Evolutionary conservation across 2,888 invertebrate genomes (phyloP).

Genomic region (Leptinotarsa rubiginosa): DNA sequence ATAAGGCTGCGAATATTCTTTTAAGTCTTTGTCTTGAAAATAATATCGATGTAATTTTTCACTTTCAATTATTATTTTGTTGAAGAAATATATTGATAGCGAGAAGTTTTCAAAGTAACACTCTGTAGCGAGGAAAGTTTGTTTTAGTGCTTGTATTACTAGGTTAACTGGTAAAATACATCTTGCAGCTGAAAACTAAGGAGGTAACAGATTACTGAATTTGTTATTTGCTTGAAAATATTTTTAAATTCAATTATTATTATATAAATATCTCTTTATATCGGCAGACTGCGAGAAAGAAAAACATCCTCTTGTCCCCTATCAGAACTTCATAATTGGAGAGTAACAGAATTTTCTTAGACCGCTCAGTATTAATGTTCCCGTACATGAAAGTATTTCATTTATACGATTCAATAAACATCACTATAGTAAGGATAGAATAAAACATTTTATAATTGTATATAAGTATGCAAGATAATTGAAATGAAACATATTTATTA

Average conservation of each 20-base stretch:
- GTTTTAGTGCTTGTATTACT: neutral
- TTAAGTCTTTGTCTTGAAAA: no score
- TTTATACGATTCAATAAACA: constrained; percentile 46
- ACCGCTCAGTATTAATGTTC: constrained; percentile 43
- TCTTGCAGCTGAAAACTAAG: neutral
- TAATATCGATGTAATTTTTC: no score
- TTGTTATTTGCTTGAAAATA: no score
- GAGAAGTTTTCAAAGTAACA: no score
- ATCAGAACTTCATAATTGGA: neutral
- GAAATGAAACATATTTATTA: constrained; percentile 39
- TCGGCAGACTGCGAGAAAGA: neutral
- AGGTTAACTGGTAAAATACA: neutral
- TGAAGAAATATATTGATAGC: no score
- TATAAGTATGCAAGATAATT: constrained; percentile 48
- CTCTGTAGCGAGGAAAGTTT: neutral
- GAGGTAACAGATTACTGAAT: no score
- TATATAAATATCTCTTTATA: neutral
- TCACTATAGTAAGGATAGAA: constrained; percentile 46
- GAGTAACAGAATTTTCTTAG: constrained; percentile 20
- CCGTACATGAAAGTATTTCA: constrained; percentile 43
- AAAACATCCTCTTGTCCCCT: neutral
- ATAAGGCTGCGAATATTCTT: no score
- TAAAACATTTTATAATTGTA: constrained; percentile 51
- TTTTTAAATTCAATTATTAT: neutral
- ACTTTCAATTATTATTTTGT: no score